Percentiles rank a stretch among this genome's conserved stretches.
These are phyloP conservation scores for Periophthalmodon schlosseri DNA, from an alignment of 2,113 vertebrate genomes.

Conservation along the genomic window DNA sequence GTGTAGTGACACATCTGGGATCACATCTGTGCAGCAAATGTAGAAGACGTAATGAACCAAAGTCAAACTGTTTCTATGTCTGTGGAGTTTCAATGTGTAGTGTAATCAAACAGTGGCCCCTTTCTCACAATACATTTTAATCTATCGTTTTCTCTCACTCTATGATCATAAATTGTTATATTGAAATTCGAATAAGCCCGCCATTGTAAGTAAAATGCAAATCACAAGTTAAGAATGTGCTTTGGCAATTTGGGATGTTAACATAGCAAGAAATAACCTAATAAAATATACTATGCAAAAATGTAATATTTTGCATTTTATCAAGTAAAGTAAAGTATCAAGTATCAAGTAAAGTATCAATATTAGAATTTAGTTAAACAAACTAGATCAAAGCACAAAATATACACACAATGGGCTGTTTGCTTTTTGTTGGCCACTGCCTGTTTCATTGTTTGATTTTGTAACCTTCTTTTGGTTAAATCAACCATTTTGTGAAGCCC, in stretches of 20 bases:
- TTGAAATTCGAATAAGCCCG: neutral
- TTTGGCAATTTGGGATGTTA: neutral
- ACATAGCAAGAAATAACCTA: neutral
- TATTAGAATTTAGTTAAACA: no score
- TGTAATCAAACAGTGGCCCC: no score
- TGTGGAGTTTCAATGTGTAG: neutral
- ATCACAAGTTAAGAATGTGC: neutral
- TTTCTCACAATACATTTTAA: neutral
- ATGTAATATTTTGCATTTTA: neutral
- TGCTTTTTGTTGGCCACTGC: no score
- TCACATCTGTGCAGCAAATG: slow-evolving; percentile 1
- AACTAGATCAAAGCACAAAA: no score
- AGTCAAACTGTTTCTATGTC: neutral
- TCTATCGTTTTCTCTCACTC: neutral
- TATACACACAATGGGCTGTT: no score
- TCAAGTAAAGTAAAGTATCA: no score
- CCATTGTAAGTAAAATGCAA: neutral
- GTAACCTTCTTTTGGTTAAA: no score
- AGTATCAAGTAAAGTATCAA: no score
- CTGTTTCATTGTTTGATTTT: no score
- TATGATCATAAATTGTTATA: neutral
- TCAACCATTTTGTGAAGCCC: no score
- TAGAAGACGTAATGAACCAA: neutral
- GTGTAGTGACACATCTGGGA: neutral
- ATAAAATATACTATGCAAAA: neutral